Base-by-base conservation (phyloP, 64 coral and sea anemone species). In the Stichodactyla helianthus region DNA sequence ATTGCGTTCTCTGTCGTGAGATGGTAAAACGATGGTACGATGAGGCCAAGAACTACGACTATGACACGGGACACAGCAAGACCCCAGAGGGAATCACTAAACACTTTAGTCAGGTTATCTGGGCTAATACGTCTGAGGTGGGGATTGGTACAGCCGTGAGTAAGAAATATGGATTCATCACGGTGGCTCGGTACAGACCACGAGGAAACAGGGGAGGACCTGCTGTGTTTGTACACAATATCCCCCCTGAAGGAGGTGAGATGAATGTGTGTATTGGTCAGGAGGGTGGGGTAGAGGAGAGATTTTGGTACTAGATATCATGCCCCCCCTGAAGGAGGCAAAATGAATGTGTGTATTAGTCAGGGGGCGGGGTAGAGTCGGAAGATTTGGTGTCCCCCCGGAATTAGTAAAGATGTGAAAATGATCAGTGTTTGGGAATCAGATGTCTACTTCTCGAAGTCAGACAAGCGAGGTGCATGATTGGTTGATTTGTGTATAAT, bases 11-110 rank as follows among this genome's bases (percentile, higher is more conserved):
- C 55, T 97, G 94, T 56, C 84, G 94, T 4, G 94, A 97, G 71
- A 97, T 97, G 94, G 88, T 97, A 0, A 87, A 92, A 81, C 91
- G 91, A 18, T 97, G 94, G 94, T 97, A 97, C 44, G 91, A 97
- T 6, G 94, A 97, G 44, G 65, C 67, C 19, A 97, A 90, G 56
- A 86, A 89, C 82, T 97, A 93, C 50, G 91, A 97, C 80, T 97
- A 90, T 51, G 94, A 97, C 54, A 97, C 71, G 35, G 94, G 94
- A 6, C 25, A 59, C 8, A 79, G 87, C 0, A 90, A 93, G 77
- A 82, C 19, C 5, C 59, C 57, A 5, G 82, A 77, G 0, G 76
- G 54, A 16, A 55, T 89, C 6, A 90, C 88, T 59, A 97, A 93
- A n/a, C 94, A 97, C 77, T 97, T 97, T 28, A 97, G 77, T 23